phyloP scores from a whole-genome alignment of 2,888 invertebrate genomes.

The Chesias legatella region DNA sequence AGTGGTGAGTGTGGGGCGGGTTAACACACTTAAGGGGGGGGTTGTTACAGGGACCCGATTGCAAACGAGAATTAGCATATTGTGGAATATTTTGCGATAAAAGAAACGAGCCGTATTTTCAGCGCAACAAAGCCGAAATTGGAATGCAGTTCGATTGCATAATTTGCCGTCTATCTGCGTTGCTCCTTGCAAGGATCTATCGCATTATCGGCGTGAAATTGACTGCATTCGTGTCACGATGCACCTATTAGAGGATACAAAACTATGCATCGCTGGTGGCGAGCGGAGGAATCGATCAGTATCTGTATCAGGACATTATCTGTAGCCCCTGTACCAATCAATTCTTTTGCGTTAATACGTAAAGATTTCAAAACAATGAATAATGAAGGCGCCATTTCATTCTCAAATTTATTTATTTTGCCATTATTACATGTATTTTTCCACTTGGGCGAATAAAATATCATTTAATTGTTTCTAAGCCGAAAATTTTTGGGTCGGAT shows the following conservation, averaged over 20 bases:
- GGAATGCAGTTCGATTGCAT: slow-evolving; percentile 1
- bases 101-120: background rate
- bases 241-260: slow-evolving; percentile 14
- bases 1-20: too few relatives aligned
- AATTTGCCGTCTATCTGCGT: background rate
- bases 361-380: too few relatives aligned
- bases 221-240: slow-evolving; percentile 16
- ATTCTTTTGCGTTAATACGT: too few relatives aligned
- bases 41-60: too few relatives aligned
- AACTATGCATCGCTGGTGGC: slow-evolving; percentile 11
- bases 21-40: too few relatives aligned
- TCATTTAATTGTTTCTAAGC: too few relatives aligned
- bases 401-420: too few relatives aligned
- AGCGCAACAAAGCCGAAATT: background rate
- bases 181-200: slow-evolving; percentile 12
- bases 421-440: too few relatives aligned
- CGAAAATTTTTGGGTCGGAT: too few relatives aligned
- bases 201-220: slow-evolving; percentile 20
- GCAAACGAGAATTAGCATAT: slow-evolving; percentile 3
- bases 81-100: background rate
- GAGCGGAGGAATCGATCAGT: slow-evolving; percentile 8
- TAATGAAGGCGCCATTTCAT: too few relatives aligned
- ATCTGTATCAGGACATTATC: background rate
- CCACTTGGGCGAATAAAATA: too few relatives aligned
- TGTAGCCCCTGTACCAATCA: too few relatives aligned